Conservation (phyloP, 1,140 invertebrate genomes). For the Mercenaria mercenaria region DNA sequence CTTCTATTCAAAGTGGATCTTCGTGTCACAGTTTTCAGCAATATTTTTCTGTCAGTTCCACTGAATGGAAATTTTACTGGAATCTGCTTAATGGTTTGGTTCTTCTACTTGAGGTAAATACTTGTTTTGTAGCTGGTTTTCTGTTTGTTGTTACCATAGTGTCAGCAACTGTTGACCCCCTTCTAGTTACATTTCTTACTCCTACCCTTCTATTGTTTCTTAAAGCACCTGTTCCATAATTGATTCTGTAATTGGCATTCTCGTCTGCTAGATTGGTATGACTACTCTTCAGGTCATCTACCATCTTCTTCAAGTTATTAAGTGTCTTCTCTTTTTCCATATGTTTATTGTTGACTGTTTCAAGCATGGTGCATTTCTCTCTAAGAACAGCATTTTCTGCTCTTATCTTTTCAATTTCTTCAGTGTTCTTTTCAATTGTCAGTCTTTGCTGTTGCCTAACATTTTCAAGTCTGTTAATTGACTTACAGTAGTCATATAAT, state of each 20-base stretch:
- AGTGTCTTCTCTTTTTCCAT: slow-evolving; percentile 75
- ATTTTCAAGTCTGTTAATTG: slow-evolving; percentile 73
- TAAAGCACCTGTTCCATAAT: slow-evolving; percentile 11
- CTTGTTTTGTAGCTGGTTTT: background rate
- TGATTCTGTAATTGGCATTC: slow-evolving; percentile 50
- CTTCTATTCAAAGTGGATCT: too few species aligned
- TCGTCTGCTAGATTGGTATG: slow-evolving; percentile 40
- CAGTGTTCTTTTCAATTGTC: slow-evolving; percentile 63
- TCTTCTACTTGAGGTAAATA: background rate
- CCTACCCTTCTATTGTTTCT: background rate
- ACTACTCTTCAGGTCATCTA: slow-evolving; percentile 66
- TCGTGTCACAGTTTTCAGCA: too few species aligned
- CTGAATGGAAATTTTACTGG: background rate
- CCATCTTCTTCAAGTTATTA: slow-evolving; percentile 69
- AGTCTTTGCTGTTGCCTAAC: slow-evolving; percentile 61
- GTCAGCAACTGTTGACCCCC: background rate
- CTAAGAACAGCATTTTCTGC: slow-evolving; percentile 59
- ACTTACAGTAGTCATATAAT: slow-evolving; percentile 73
- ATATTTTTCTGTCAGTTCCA: too few species aligned
- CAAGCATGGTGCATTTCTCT: slow-evolving; percentile 67
- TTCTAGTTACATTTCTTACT: background rate
- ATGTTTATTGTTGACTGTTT: slow-evolving; percentile 68
- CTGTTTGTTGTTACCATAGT: background rate
- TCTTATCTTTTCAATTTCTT: slow-evolving; percentile 72
- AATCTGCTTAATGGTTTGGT: slow-evolving; percentile 17